Base-by-base conservation (phyloP, 2,888 invertebrate species). In the Sarcophaga carnaria region DNA sequence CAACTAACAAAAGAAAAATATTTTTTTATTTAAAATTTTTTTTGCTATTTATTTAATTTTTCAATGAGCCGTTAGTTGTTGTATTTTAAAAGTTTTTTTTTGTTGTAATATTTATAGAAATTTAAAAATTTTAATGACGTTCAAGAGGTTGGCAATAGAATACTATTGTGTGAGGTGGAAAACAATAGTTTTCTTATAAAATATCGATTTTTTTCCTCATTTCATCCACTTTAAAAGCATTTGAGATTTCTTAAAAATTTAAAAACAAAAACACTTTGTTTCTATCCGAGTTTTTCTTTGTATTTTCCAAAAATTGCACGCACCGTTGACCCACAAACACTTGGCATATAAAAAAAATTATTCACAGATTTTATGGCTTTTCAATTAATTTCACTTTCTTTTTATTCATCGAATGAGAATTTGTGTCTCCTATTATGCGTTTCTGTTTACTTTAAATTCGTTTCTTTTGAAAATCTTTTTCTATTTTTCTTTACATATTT, bases 41-140 rank as follows among this genome's bases (percentile, higher is more conserved):
- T 72, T 84, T 82, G 54, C 69, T 82, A 74, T 79, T 83, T 85
- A 80, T 83, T 88, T 85, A 27, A 83, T 70, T 76, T 84, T 71
- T 82, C 81, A 87, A 87, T 87, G 87, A 87, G 87, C 87, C 84
- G 78, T 82, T 81, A 67, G 79, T 64, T 49, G 81, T 83, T 88
- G 14, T 87, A 75, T 83, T 80, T 83, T 85, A 72, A 60, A 74
- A 74, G 17, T 64, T 77, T 11, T 71, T 59, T 80, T 81, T 76
- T 79, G 66, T 79, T 67, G 60, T 74, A 71, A 74, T 87, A 87
- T 84, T 84, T 87, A 63, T 87, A 87, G 81, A 79, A 81, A 47
- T 81, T 49, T 17, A 49, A 78, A 74, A 64, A 22, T 10, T 49
- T 69, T 66, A 75, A 72, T 78, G 69, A 79, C 49, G 80, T 60